phyloP scores from a whole-genome alignment of 2,113 vertebrate species.

The Neotragus pygmaeus region DNA sequence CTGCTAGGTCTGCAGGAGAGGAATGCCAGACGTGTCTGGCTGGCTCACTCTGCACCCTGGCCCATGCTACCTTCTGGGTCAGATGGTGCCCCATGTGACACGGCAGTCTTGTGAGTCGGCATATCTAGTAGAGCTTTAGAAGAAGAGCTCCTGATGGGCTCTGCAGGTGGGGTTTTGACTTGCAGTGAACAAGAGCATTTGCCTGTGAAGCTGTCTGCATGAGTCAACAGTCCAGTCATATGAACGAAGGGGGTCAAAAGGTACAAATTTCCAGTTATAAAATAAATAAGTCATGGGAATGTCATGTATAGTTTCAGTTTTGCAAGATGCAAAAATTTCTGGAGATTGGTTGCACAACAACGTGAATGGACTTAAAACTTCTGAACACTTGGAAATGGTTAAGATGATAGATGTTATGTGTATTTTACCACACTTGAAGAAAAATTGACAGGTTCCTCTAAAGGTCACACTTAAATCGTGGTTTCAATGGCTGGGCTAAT shows the following conservation, averaged over 20 bases:
- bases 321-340: neutral
- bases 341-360: neutral
- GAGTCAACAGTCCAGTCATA: neutral
- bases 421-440: neutral
- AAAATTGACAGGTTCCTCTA: neutral
- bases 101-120: neutral
- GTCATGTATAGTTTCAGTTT: neutral
- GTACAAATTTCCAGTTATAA: neutral
- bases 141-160: neutral
- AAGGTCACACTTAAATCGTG: neutral
- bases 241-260: neutral
- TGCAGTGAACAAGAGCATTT: neutral
- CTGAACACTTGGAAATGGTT: neutral
- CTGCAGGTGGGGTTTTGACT: neutral
- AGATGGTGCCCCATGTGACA: neutral
- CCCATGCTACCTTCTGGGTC: neutral
- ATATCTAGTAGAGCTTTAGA: neutral
- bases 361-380: neutral
- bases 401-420: neutral
- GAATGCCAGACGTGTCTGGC: neutral
- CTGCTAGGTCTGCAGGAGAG: neutral
- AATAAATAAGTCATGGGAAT: neutral
- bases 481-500: neutral
- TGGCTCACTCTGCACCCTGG: neutral
- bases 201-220: neutral